Evolutionary conservation across 2,888 invertebrate species (phyloP).

Genomic region (Melanophora roralis): DNA sequence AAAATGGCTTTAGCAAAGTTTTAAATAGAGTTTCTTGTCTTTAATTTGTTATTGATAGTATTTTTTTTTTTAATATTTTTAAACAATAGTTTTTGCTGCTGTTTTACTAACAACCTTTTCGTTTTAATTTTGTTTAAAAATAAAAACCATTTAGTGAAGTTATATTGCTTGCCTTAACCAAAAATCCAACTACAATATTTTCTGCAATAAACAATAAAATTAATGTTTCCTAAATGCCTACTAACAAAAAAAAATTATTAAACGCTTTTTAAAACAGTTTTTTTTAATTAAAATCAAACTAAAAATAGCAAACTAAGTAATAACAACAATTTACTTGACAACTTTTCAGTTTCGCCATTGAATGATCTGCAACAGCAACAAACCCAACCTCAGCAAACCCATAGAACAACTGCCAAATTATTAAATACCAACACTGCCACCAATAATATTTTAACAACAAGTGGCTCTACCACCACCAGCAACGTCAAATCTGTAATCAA

Average conservation of each 20-base stretch:
- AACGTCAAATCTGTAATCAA: slow-evolving; percentile 71
- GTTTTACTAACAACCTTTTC: slow-evolving; percentile 25
- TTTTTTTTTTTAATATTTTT: slow-evolving; percentile 5
- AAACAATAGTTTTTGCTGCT: slow-evolving; percentile 42
- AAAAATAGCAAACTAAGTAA: not conserved
- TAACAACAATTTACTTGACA: slow-evolving; percentile 28
- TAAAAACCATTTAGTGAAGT: slow-evolving; percentile 30
- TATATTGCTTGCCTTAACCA: slow-evolving; percentile 30
- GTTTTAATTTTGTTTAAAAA: not conserved
- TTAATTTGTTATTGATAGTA: slow-evolving; percentile 5
- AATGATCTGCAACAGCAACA: slow-evolving; percentile 67
- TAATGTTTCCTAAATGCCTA: not conserved
- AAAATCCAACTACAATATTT: not conserved
- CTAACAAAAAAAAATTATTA: not conserved
- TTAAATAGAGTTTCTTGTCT: slow-evolving; percentile 26
- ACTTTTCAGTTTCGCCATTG: slow-evolving; percentile 71
- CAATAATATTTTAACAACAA: slow-evolving; percentile 67
- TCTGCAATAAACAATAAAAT: slow-evolving; percentile 7
- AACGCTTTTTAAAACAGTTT: slow-evolving; percentile 23
- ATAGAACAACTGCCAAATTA: slow-evolving; percentile 68
- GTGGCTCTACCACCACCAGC: slow-evolving; percentile 67
- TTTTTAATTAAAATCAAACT: not conserved
- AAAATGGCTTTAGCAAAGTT: too few species aligned
- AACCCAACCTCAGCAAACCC: slow-evolving; percentile 63
- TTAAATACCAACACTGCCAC: slow-evolving; percentile 66